Evolutionary conservation across 1,140 invertebrate genomes (phyloP).

Genomic region (Drosophila sechellia): DNA sequence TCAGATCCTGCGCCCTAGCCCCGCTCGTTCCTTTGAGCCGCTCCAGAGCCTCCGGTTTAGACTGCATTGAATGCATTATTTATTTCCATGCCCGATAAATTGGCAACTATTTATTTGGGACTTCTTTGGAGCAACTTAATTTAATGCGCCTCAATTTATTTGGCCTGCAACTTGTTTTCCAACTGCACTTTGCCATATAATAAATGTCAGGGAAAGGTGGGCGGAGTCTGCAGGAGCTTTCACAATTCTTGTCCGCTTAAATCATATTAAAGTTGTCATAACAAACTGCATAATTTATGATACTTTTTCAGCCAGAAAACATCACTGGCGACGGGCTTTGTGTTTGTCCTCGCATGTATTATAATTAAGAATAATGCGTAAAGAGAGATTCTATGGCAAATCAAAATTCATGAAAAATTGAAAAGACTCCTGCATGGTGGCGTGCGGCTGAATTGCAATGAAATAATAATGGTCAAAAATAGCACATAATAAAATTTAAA

Average conservation of each 20-base stretch:
- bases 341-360: neutral
- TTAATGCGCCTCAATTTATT: constrained; percentile 39
- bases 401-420: neutral
- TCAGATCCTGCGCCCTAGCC: neutral
- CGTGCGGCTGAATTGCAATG: constrained; percentile 9
- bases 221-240: constrained; percentile 7
- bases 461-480: constrained; percentile 39
- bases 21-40: constrained; percentile 5
- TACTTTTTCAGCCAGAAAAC: constrained; percentile 9
- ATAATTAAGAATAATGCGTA: constrained; percentile 21
- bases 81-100: constrained; percentile 28
- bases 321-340: neutral
- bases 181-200: constrained; percentile 34
- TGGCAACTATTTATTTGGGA: constrained; percentile 31
- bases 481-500: constrained; percentile 41
- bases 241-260: constrained; percentile 12
- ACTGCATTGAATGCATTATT: constrained; percentile 26
- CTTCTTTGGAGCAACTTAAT: constrained; percentile 28
- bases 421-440: neutral
- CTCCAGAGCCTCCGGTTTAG: constrained; percentile 7
- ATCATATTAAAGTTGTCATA: constrained; percentile 24
- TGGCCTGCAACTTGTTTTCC: constrained; percentile 11
- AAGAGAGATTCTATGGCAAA: constrained; percentile 2
- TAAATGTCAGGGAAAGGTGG: constrained; percentile 31
- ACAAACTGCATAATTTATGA: constrained; percentile 9